Conservation (phyloP, 2,113 vertebrate genomes). For the Tenrec ecaudatus region DNA sequence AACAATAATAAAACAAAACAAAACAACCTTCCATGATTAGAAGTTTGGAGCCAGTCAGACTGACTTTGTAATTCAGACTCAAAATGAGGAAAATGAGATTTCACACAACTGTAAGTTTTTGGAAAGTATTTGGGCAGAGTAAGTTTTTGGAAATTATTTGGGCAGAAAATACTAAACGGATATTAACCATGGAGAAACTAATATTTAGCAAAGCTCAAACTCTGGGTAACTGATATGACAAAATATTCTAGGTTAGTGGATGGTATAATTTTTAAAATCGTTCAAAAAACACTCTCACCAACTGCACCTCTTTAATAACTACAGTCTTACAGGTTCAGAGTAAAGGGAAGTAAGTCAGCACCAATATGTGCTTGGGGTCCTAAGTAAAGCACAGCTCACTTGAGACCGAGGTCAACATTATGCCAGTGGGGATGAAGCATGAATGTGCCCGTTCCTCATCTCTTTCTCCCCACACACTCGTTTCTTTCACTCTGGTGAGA, state of each 20-base stretch:
- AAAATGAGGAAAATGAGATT: slow-evolving; percentile 57
- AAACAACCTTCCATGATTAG: neutral
- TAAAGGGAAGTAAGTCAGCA: neutral
- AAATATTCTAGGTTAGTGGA: neutral
- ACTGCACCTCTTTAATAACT: neutral
- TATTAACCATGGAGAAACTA: slow-evolving; percentile 14
- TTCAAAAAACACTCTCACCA: neutral
- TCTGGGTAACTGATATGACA: neutral
- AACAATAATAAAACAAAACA: neutral
- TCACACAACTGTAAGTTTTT: slow-evolving; percentile 12
- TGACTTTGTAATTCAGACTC: slow-evolving; percentile 8
- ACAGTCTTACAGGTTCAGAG: neutral
- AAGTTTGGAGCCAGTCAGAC: slow-evolving; percentile 27
- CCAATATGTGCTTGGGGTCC: neutral
- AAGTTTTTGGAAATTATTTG: slow-evolving; percentile 31
- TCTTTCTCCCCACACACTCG: neutral
- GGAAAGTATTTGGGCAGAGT: neutral
- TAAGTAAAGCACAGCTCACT: neutral
- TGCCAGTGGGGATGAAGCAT: neutral
- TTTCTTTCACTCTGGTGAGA: neutral
- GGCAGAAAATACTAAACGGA: neutral
- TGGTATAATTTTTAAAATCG: too few relatives aligned
- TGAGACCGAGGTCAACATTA: neutral
- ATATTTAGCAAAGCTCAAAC: slow-evolving; percentile 37
- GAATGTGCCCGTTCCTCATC: neutral